phyloP scores from a whole-genome alignment of 2,888 invertebrate species.

The Dysmachus trigonus region DNA sequence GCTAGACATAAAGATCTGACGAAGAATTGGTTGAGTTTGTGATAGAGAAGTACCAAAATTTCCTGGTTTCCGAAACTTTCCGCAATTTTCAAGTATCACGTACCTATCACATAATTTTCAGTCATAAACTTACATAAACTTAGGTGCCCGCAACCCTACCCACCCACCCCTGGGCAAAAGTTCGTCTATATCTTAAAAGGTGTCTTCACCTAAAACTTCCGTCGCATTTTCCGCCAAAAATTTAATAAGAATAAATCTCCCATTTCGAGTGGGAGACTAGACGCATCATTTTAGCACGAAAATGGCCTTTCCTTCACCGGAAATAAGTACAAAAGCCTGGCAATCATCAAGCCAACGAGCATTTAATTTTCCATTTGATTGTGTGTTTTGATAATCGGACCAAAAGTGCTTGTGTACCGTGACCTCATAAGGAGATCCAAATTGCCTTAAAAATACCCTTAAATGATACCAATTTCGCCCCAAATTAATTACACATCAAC shows the following conservation, averaged over 20 bases:
- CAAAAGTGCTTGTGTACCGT: background rate
- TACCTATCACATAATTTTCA: background rate
- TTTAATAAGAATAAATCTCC: background rate
- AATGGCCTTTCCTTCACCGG: background rate
- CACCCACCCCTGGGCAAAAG: background rate
- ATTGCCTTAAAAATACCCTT: conserved; percentile 39
- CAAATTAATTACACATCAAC: conserved; percentile 51
- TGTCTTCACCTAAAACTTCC: background rate
- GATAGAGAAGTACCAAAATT: background rate
- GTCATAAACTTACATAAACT: background rate
- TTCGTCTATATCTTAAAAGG: background rate
- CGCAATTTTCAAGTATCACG: background rate
- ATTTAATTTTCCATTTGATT: conserved; percentile 31
- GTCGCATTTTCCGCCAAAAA: background rate
- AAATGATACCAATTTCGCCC: conserved; percentile 47
- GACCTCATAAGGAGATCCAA: conserved; percentile 30
- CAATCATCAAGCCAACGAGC: conserved; percentile 21
- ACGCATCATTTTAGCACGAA: background rate
- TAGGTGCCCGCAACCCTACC: background rate
- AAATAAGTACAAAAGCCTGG: conserved; percentile 16
- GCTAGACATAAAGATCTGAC: background rate
- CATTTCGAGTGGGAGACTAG: background rate
- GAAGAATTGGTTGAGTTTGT: background rate
- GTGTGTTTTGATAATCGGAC: conserved; percentile 9
- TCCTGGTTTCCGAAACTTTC: background rate